Conservation (phyloP, 2,797 vertebrate genomes). For the Anguilla obscura region DNA sequence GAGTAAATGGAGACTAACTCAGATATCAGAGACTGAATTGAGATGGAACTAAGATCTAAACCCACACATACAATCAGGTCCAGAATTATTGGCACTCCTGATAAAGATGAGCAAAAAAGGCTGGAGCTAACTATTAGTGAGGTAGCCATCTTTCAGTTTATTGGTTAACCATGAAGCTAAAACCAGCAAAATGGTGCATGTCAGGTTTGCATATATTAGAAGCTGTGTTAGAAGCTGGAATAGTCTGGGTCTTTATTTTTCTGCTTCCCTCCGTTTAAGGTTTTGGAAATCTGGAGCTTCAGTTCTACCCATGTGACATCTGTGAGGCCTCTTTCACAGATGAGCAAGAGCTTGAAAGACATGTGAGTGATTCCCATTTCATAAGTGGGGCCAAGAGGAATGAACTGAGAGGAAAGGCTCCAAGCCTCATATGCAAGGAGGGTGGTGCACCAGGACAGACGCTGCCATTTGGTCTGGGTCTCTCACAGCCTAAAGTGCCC, state of each 20-base stretch:
- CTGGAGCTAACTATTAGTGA: background rate
- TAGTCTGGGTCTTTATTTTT: background rate
- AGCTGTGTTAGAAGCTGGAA: background rate
- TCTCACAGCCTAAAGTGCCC: background rate
- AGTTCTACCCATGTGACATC: conserved; percentile 23
- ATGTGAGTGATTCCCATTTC: background rate
- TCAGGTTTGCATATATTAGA: background rate
- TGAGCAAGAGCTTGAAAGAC: conserved; percentile 10
- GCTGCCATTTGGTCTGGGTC: background rate
- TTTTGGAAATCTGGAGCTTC: conserved; percentile 26
- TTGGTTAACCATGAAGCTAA: background rate
- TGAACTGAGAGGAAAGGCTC: background rate
- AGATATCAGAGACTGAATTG: background rate
- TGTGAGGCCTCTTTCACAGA: conserved; percentile 28
- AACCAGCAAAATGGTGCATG: background rate
- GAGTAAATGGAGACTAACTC: background rate
- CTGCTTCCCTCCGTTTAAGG: conserved; percentile 21
- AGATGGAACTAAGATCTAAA: background rate
- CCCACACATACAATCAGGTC: background rate
- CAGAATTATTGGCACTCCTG: background rate
- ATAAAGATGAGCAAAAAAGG: background rate
- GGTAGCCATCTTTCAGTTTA: background rate
- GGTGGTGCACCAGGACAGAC: background rate
- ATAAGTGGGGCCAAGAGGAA: background rate
- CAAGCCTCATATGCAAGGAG: background rate